Evolutionary conservation across 2,113 vertebrate genomes (phyloP).

Genomic region (Pantherophis guttatus): DNA sequence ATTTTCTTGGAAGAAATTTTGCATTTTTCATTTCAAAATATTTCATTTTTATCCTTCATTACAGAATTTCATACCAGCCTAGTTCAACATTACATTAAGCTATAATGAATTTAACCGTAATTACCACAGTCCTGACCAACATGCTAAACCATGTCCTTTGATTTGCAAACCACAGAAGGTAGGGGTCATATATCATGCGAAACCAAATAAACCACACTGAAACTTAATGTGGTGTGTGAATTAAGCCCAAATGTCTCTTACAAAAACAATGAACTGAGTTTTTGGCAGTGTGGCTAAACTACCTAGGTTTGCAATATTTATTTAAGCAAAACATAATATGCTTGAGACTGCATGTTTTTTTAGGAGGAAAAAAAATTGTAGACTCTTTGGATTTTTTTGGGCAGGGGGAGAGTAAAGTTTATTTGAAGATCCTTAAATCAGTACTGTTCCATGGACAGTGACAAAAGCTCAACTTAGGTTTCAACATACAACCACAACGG

Average conservation of each 20-base stretch:
- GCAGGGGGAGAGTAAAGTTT: not conserved
- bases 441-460: not conserved
- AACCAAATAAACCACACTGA: not conserved
- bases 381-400: not conserved
- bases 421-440: not conserved
- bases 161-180: not conserved
- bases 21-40: not conserved
- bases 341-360: constrained; percentile 5
- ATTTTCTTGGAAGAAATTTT: not conserved
- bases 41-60: not conserved
- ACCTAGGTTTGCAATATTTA: not conserved
- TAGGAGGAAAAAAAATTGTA: not conserved
- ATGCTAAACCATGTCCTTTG: not conserved
- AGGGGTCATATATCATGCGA: not conserved
- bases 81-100: not conserved
- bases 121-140: not conserved
- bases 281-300: not conserved
- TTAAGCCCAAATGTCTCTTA: not conserved
- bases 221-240: not conserved
- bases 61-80: not conserved
- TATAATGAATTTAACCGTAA: not conserved
- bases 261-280: not conserved
- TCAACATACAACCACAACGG: not conserved
- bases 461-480: not conserved
- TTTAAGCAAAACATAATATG: not conserved